Percentiles rank a stretch among this genome's conserved stretches.
phyloP scores from a whole-genome alignment of 2,888 invertebrate genomes.

The Orthonevra nobilis region DNA sequence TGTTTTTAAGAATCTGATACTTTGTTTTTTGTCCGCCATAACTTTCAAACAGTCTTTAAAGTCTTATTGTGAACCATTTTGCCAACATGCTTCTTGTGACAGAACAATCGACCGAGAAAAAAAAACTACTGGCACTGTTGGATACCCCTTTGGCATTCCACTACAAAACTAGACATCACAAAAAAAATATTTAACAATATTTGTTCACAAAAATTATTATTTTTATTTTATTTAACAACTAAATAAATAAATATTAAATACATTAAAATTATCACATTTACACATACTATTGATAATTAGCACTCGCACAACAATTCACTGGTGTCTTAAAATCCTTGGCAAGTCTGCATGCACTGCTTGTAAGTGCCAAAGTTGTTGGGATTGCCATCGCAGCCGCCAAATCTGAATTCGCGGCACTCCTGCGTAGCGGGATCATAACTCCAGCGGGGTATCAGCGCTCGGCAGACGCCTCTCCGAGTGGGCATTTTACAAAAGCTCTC shows the following conservation, averaged over 20 bases:
- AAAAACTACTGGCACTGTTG: too few relatives aligned
- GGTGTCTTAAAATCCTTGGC: slow-evolving; percentile 77
- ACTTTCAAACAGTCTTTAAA: too few relatives aligned
- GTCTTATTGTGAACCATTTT: too few relatives aligned
- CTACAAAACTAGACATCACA: too few relatives aligned
- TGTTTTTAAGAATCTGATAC: too few relatives aligned
- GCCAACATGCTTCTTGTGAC: too few relatives aligned
- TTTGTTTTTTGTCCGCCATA: too few relatives aligned
- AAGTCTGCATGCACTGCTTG: slow-evolving; percentile 81
- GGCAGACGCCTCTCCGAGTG: slow-evolving; percentile 79
- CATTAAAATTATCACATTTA: neutral
- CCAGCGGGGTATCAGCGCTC: slow-evolving; percentile 79
- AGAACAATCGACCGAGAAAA: too few relatives aligned
- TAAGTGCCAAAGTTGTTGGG: slow-evolving; percentile 81
- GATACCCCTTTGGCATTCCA: too few relatives aligned
- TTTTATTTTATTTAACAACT: slow-evolving; percentile 26
- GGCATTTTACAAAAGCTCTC: slow-evolving; percentile 79
- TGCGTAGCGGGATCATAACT: slow-evolving; percentile 81
- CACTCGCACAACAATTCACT: neutral
- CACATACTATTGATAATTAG: slow-evolving; percentile 18
- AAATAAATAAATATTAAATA: slow-evolving; percentile 43
- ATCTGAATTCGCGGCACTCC: slow-evolving; percentile 81
- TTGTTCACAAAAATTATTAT: neutral
- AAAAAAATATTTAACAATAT: too few relatives aligned
- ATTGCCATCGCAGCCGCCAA: slow-evolving; percentile 83